Conservation (phyloP, 1,140 invertebrate genomes). For the Diachasmimorpha longicaudata region DNA sequence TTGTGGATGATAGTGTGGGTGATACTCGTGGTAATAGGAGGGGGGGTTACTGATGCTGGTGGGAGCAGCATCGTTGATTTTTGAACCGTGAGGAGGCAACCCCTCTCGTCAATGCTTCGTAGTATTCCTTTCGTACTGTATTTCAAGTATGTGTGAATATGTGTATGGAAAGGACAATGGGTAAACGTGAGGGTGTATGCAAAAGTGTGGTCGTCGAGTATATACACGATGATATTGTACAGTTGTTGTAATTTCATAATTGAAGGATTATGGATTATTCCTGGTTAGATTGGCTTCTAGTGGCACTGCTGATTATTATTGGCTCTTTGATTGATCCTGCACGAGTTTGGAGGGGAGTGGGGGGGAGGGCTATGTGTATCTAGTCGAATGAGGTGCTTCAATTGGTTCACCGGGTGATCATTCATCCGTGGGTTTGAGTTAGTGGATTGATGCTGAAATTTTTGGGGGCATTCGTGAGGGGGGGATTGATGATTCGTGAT, state of each 20-base stretch:
- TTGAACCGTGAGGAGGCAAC: constrained; percentile 29
- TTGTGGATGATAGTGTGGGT: constrained; percentile 11
- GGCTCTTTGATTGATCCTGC: constrained; percentile 30
- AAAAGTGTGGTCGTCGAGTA: background rate
- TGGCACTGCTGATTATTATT: constrained; percentile 34
- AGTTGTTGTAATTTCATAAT: constrained; percentile 52
- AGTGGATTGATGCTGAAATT: too few species aligned
- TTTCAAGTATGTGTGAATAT: constrained; percentile 16
- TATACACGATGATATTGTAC: constrained; percentile 9
- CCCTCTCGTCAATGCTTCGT: background rate
- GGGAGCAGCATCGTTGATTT: constrained; percentile 39
- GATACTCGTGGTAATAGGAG: background rate
- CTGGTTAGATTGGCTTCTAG: constrained; percentile 30
- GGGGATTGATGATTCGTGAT: too few species aligned
- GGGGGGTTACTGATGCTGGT: background rate
- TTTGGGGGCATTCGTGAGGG: too few species aligned
- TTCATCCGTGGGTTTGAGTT: too few species aligned
- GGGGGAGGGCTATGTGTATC: background rate
- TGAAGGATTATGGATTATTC: constrained; percentile 50
- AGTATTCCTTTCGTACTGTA: background rate
- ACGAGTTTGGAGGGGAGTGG: background rate
- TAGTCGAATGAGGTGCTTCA: background rate
- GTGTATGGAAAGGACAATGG: background rate
- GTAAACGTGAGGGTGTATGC: constrained; percentile 8
- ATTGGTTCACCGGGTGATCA: background rate